phyloP scores from a whole-genome alignment of 1,140 invertebrate species.

The Papilio dardanus region DNA sequence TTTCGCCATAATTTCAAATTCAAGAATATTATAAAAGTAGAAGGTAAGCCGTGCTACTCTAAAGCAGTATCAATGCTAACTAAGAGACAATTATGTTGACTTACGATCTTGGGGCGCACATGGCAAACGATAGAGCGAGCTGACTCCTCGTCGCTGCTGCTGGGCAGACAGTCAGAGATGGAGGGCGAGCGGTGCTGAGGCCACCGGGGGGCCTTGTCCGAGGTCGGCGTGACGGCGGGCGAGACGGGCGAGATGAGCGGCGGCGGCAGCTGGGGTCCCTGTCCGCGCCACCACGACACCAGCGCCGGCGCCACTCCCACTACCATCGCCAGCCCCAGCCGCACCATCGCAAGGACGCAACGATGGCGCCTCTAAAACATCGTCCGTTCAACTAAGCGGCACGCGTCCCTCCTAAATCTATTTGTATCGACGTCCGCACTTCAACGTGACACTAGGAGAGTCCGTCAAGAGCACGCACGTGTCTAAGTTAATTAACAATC shows the following conservation, averaged over 20 bases:
- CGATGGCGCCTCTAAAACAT: slow-evolving; percentile 20
- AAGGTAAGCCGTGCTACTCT: background rate
- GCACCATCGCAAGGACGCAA: slow-evolving; percentile 60
- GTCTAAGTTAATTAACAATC: background rate
- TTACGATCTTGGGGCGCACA: slow-evolving; percentile 75
- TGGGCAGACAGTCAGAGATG: slow-evolving; percentile 74
- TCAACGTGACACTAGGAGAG: slow-evolving; percentile 1
- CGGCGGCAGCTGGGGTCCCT: slow-evolving; percentile 55
- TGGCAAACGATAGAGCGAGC: slow-evolving; percentile 74
- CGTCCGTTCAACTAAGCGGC: slow-evolving; percentile 9
- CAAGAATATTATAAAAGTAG: background rate
- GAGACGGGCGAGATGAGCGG: slow-evolving; percentile 49
- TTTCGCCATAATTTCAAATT: background rate
- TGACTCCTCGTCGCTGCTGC: slow-evolving; percentile 75
- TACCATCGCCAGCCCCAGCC: slow-evolving; percentile 73
- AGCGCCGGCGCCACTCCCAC: slow-evolving; percentile 76
- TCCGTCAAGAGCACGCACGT: slow-evolving; percentile 7
- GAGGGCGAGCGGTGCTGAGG: slow-evolving; percentile 67
- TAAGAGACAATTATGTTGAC: slow-evolving; percentile 42
- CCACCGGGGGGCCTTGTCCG: slow-evolving; percentile 65
- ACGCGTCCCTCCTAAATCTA: slow-evolving; percentile 2
- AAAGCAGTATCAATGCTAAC: background rate
- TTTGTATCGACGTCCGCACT: slow-evolving; percentile 17
- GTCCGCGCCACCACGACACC: slow-evolving; percentile 74
- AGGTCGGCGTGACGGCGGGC: slow-evolving; percentile 51